Conservation (phyloP, 2,797 vertebrate species). For the Sebastes vulpes region DNA sequence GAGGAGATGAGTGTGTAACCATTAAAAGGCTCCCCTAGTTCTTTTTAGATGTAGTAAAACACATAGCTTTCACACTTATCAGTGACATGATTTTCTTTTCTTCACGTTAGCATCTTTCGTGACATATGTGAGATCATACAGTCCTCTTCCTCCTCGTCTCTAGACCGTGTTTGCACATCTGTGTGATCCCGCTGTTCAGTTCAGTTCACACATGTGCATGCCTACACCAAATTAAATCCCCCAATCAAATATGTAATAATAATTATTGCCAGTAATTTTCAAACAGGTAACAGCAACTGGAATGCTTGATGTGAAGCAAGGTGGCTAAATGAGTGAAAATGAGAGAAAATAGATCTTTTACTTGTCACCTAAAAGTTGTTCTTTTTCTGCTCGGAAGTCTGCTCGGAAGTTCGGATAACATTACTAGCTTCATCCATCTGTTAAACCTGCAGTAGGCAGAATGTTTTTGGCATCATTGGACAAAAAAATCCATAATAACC, state of each 20-base stretch:
- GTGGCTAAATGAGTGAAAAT: slow-evolving; percentile 44
- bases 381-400: slow-evolving; percentile 20
- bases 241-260: slow-evolving; percentile 35
- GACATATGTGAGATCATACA: slow-evolving; percentile 66
- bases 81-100: slow-evolving; percentile 40
- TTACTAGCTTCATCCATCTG: not conserved
- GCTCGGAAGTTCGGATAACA: not conserved
- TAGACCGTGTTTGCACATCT: slow-evolving; percentile 40
- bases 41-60: slow-evolving; percentile 72
- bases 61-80: slow-evolving; percentile 73
- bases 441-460: not conserved
- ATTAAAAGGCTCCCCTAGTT: slow-evolving; percentile 75
- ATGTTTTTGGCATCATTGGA: not conserved
- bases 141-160: slow-evolving; percentile 4
- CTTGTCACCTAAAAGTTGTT: slow-evolving; percentile 24
- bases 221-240: slow-evolving; percentile 28
- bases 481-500: too few relatives aligned
- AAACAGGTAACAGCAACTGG: slow-evolving; percentile 1
- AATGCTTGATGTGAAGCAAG: slow-evolving; percentile 8
- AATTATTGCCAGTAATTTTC: slow-evolving; percentile 29
- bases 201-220: slow-evolving; percentile 33
- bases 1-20: slow-evolving; percentile 63
- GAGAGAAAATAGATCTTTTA: slow-evolving; percentile 13
- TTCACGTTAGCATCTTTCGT: slow-evolving; percentile 59
- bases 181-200: slow-evolving; percentile 46